Base-by-base conservation (phyloP, 2,888 invertebrate genomes). In the Pyrrhia umbra region DNA sequence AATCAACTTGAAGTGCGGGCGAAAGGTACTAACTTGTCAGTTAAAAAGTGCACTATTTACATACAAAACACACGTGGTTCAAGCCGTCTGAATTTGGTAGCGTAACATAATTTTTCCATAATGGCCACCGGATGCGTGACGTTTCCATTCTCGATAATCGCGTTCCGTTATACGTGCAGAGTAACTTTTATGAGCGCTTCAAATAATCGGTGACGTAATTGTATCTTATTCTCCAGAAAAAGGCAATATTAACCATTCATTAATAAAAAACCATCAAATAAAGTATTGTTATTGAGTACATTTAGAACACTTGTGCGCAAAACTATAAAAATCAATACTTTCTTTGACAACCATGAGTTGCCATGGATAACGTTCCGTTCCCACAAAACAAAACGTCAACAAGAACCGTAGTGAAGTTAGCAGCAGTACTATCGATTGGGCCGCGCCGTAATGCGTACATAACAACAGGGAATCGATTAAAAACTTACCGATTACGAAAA, bases 401-500 rank as follows among this genome's bases (percentile, higher is more conserved):
- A 52, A 18, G 15, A 10, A 75, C 60, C 47, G 52, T 25, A 56
- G 68, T 80, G 86, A 88, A 88, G 84, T 75, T 71, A 80, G 85
- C 69, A 49, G 73, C 79, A 79, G 69, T 62, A 82, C 70, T 77
- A 82, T 83, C 85, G 85, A 85, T 84, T 87, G 63, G 76, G 75
- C 73, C 68, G 78, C 79, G 75, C 82, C 84, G 82, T 85, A 85
- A 82, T 86, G 86, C 88, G 81, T 85, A 82, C 78, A 80, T 77
- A 81, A 68, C 77, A 71, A 71, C 51, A 60, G 60, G 10, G 34
- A 77, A 79, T 70, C 72, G 79, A 84, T 85, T 58, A 61, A 67
- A 95, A 71, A 95, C 96, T 96, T 89, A 96, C 96, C 96, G 95
- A 94, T 96, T 95, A 91, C 95, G 95, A 91, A 95, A 95, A 92